These are phyloP conservation scores for Aphelocoma californica DNA, from an alignment of 2,797 vertebrate genomes.

Conservation along the genomic window DNA sequence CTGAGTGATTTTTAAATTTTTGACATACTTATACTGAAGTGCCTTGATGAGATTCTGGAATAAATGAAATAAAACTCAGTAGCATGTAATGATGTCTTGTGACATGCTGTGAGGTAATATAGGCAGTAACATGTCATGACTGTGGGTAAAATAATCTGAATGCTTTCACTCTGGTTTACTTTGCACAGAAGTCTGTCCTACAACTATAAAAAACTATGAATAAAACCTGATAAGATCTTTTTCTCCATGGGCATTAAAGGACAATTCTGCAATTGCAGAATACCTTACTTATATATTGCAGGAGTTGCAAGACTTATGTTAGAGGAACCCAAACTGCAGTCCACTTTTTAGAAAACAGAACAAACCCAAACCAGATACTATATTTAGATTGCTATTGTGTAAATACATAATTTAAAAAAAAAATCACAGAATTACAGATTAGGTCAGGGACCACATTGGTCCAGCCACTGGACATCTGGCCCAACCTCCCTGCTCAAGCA, in stretches of 20 bases:
- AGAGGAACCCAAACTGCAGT: background rate
- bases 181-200: background rate
- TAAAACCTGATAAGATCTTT: background rate
- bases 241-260: background rate
- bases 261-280: background rate
- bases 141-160: background rate
- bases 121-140: background rate
- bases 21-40: conserved; percentile 8
- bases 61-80: conserved; percentile 23
- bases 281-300: background rate
- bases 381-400: background rate
- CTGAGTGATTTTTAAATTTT: conserved; percentile 3
- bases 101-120: conserved; percentile 12
- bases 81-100: background rate
- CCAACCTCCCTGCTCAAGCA: background rate
- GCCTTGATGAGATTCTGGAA: conserved; percentile 29
- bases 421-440: background rate
- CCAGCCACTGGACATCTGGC: background rate
- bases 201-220: background rate
- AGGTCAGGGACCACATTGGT: background rate
- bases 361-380: background rate
- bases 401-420: background rate
- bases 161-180: background rate
- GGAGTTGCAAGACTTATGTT: background rate
- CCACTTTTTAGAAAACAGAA: background rate